A percentile compares a stretch with the other conserved stretches of the same genome.
Conservation (phyloP, 2,113 vertebrate genomes). For the Hippocampus mohnikei region DNA sequence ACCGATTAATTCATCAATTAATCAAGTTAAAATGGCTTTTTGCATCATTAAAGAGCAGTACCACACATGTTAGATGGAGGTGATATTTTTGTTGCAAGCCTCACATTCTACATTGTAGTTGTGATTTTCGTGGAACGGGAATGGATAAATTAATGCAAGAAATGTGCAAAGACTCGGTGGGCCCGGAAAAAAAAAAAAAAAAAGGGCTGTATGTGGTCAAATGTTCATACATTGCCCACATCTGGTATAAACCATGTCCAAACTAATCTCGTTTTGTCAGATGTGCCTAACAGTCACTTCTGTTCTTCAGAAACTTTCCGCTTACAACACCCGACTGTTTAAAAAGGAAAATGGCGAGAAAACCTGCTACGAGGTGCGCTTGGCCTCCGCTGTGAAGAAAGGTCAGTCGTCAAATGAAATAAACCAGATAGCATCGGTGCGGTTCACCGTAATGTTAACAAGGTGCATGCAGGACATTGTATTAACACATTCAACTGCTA, state of each 20-base stretch:
- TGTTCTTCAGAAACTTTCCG: constrained; percentile 79
- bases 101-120: too few species aligned
- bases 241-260: neutral
- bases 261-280: neutral
- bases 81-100: too few species aligned
- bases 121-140: neutral
- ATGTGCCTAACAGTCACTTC: neutral
- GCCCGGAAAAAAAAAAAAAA: too few species aligned
- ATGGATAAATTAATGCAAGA: neutral
- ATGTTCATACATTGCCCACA: neutral
- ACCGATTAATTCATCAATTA: too few species aligned
- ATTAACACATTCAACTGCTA: neutral
- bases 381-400: constrained; percentile 80
- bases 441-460: neutral
- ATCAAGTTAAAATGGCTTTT: too few species aligned
- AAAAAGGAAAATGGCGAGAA: constrained; percentile 72
- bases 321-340: constrained; percentile 90
- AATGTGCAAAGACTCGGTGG: neutral
- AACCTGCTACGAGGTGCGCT: constrained; percentile 80
- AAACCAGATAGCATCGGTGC: neutral
- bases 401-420: constrained; percentile 63
- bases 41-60: too few species aligned
- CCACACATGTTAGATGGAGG: too few species aligned
- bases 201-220: too few species aligned
- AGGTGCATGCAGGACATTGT: neutral